A percentile compares a stretch with the other conserved stretches of the same genome.
phyloP scores from a whole-genome alignment of 2,797 vertebrate species.

The Tenualosa thibaudeaui region DNA sequence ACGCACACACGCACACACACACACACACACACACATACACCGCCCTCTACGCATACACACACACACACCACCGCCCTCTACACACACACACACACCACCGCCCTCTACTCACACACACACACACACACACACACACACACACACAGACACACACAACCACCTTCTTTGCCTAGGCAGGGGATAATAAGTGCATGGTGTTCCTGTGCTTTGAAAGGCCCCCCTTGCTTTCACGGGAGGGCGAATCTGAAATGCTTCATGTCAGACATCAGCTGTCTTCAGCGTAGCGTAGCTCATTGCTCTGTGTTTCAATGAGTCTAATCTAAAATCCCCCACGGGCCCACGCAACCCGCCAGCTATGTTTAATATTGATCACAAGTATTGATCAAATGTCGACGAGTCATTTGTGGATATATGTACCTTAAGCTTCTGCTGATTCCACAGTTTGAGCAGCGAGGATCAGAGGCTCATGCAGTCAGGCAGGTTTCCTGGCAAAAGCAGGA shows the following conservation, averaged over 20 bases:
- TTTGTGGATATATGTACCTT: neutral
- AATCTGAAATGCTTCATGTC: neutral
- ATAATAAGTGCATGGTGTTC: neutral
- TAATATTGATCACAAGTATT: slow-evolving; percentile 4
- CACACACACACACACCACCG: neutral
- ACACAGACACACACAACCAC: neutral
- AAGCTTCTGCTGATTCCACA: neutral
- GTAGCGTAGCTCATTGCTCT: neutral
- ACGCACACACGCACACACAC: neutral
- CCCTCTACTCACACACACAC: neutral
- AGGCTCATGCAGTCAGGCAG: slow-evolving; percentile 33
- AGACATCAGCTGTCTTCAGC: neutral
- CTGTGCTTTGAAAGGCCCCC: neutral
- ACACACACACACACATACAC: neutral
- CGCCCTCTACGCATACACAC: neutral
- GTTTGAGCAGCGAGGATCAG: neutral
- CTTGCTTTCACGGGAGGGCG: neutral
- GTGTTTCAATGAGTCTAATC: slow-evolving; percentile 10
- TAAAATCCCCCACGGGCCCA: neutral
- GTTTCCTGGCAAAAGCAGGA: neutral
- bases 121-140: neutral
- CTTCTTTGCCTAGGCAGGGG: neutral
- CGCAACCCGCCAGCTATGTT: neutral
- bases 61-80: neutral
- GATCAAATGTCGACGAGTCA: neutral